Evolutionary conservation across 2,888 invertebrate species (phyloP).

Genomic region (Agrochola lota): DNA sequence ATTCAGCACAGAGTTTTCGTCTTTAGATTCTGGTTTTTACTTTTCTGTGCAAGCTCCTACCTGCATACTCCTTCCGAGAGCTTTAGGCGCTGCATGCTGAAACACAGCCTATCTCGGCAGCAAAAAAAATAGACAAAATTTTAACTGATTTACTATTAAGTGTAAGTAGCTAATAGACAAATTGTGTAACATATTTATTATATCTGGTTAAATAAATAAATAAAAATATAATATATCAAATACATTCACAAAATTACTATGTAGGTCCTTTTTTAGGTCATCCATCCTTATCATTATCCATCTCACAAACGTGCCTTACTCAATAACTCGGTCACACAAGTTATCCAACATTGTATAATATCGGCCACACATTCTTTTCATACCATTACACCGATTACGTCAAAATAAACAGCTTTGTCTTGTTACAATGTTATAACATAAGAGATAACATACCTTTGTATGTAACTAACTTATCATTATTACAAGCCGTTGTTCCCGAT

Average conservation of each 20-base stretch:
- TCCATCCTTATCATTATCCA: slow-evolving; percentile 14
- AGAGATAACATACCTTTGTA: slow-evolving; percentile 6
- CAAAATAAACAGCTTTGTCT: slow-evolving; percentile 37
- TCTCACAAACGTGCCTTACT: background rate
- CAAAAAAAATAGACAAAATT: background rate
- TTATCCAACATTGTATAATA: slow-evolving; percentile 14
- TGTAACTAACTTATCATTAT: background rate
- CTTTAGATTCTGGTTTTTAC: too few species aligned
- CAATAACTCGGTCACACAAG: slow-evolving; percentile 30
- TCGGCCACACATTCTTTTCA: slow-evolving; percentile 31
- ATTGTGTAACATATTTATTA: background rate
- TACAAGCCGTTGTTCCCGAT: background rate
- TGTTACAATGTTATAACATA: slow-evolving; percentile 5
- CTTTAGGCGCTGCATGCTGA: too few species aligned
- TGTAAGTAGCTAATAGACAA: too few species aligned
- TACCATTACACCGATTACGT: slow-evolving; percentile 7
- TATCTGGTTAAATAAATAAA: too few species aligned
- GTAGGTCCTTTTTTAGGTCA: slow-evolving; percentile 2
- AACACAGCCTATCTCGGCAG: background rate
- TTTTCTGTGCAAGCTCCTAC: too few species aligned
- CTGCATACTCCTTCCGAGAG: too few species aligned
- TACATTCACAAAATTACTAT: too few species aligned
- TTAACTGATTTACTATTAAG: background rate
- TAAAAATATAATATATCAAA: too few species aligned
- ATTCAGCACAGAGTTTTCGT: background rate